Evolutionary conservation across 1,140 invertebrate species (phyloP), one percentile per base, ranked within the genome.

Genomic region (Anastatus disparis): DNA sequence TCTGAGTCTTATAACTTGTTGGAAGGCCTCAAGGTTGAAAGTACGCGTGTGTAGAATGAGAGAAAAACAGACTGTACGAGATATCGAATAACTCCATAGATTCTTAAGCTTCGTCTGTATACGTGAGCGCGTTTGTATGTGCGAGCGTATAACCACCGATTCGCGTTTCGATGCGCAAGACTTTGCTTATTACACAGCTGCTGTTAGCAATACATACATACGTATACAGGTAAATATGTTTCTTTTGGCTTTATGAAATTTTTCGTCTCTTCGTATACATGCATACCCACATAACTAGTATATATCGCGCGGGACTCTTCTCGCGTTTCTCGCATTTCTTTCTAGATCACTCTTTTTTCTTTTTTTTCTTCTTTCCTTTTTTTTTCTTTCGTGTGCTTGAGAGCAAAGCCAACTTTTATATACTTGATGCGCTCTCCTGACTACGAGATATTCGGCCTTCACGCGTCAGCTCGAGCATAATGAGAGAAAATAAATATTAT

Each of bases 281-380:
- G 10, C 55, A 72, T 50, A 76, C 58, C 20, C 24, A 27, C 38
- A 59, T 59, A 59, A 13, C 17, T 17, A 73, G 55, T 58, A 71
- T 75, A 72, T 35, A 22, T 64, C 55, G 48, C 24, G n/a, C n/a
- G n/a, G n/a, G 58, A 31, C 50, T 66, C 76, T 77, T 78, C 68
- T 72, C 77, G 74, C 73, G 75, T 78, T 80, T 79, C 76, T 77
- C 77, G 76, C 76, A 76, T 78, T 77, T 78, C 75, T 70, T 48
- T 52, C 4, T 20, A 12, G 12, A 9, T 59, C 62, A 31, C 29
- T 50, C 26, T 20, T 17, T 13, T 13, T 42, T 38, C n/a, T n/a
- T n/a, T n/a, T n/a, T n/a, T n/a, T n/a, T n/a, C n/a, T n/a, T n/a
- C n/a, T n/a, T n/a, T n/a, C n/a, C n/a, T n/a, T n/a, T n/a, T n/a